Evolutionary conservation across 2,888 invertebrate species (phyloP), one percentile per base, ranked within the genome.

Genomic region (Heteropelma amictum): DNA sequence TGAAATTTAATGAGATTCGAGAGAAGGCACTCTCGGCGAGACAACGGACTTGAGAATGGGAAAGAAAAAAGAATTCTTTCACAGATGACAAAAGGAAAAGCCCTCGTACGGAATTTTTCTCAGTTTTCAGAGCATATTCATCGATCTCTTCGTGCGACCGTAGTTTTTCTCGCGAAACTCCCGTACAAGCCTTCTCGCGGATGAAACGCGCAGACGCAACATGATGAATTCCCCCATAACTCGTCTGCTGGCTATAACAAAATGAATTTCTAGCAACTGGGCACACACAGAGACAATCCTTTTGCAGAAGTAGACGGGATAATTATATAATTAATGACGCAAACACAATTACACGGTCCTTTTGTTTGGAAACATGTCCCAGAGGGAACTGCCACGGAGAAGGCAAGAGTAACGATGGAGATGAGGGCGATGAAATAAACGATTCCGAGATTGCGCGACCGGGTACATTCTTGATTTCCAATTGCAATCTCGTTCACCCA

Each of bases 401-500:
- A 58, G 21, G 40, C 8, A 26, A 23, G 19, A 14, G 23, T 26
- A 28, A n/a, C n/a, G n/a, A n/a, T n/a, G n/a, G n/a, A n/a, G n/a
- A n/a, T n/a, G 45, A 51, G 45, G 42, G 33, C 30, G 64, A 53
- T 53, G 49, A 53, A 64, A 64, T 51, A 63, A 72, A 65, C 72
- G 51, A 60, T 60, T 72, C 51, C 72, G 65, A 65, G 65, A 60
- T 72, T 51, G 65, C 60, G 65, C 53, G 35, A 65, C 30, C 64
- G 49, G 64, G 28, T 51, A 56, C 45, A 65, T 54, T 60, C 65
- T 72, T 72, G 72, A 72, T 72, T 60, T 72, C 72, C 72, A 72
- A 72, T 72, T 72, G 72, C 72, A 72, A 72, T 72, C 72, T 72
- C 65, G 72, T 65, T 65, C 60, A 23, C 58, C 30, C 49, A 47